Conservation (phyloP, 2,797 vertebrate genomes). For the Craterocephalus amniculus region DNA sequence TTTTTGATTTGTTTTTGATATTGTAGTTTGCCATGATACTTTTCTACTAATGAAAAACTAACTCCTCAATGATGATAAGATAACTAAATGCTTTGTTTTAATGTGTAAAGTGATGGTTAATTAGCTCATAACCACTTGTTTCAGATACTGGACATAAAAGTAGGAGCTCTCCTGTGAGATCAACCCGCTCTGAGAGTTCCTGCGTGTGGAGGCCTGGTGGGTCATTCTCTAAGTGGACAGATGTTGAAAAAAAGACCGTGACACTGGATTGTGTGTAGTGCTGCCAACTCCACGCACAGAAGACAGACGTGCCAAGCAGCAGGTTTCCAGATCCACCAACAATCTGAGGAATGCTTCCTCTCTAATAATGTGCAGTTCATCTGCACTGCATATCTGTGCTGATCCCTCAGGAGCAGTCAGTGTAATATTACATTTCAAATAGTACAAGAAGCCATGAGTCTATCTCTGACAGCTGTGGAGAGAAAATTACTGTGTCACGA, state of each 20-base stretch:
- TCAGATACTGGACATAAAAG: conserved; percentile 18
- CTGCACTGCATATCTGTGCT: conserved; percentile 39
- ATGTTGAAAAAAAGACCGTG: conserved; percentile 67
- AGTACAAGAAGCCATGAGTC: conserved; percentile 8
- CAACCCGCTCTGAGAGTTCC: not conserved
- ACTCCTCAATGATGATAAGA: not conserved
- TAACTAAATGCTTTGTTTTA: conserved; percentile 11
- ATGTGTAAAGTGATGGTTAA: conserved; percentile 1
- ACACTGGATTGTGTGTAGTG: conserved; percentile 57
- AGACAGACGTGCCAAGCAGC: conserved; percentile 35
- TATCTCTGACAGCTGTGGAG: not conserved
- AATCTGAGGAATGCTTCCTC: conserved; percentile 68
- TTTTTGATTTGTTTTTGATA: not conserved
- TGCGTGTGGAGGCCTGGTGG: conserved; percentile 26
- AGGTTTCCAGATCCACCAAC: conserved; percentile 59
- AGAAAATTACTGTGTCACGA: not conserved
- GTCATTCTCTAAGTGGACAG: conserved; percentile 52
- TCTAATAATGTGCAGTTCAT: conserved; percentile 63
- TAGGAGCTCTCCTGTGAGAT: not conserved
- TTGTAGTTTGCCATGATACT: not conserved
- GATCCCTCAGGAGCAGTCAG: conserved; percentile 30
- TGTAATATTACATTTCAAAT: conserved; percentile 43
- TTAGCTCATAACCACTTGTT: not conserved
- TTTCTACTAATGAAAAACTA: not conserved
- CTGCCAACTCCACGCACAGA: conserved; percentile 51